Evolutionary conservation across 1,140 invertebrate genomes (phyloP), one percentile per base, ranked within the genome.

Genomic region (Pogonognathellus flavescens): DNA sequence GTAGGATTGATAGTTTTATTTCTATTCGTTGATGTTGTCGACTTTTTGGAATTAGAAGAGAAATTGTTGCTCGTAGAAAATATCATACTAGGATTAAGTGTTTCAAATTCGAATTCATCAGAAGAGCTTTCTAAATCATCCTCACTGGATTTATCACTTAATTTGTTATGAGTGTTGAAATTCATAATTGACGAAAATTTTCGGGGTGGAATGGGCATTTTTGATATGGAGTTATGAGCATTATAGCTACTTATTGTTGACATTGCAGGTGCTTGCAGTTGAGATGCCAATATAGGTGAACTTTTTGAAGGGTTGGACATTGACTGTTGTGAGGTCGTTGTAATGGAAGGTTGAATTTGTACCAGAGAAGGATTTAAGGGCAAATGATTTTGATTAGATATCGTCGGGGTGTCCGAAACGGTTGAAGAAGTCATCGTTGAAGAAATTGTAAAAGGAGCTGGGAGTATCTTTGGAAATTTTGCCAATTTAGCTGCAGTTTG

Each of bases 201-300:
- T 52, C 80, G 10, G 6, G 25, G 18, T 8, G 25, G n/a, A 41
- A 18, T 82, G 9, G 84, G 53, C 14, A 81, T 13, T 11, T 70
- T 86, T 31, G 18, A 22, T 81, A 60, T 60, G 57, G 31, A 60
- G 57, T 72, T 86, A 1, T 86, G 81, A 80, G 31, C 49, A 55
- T 52, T 83, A 50, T 82, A 60, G 13, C 0, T 84, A 20, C 57
- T 13, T 31, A 60, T 84, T 41, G 31, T 41, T 41, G 86, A n/a
- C 62, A 49, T 85, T 1, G 85, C 22, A n/a, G 87, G 84, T 13
- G 85, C 85, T 76, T 88, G 86, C 10, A 88, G 60, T 60, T 88
- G 88, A n/a, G 88, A 88, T 16, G 88, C 88, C 16, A 88, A 62
- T 60, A 88, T 87, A 1, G 88, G 88, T 3, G 88, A 88, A 81